Percentiles rank a stretch among this genome's conserved stretches.
Conservation (phyloP, 2,797 vertebrate species). For the Sebastes diploproa region DNA sequence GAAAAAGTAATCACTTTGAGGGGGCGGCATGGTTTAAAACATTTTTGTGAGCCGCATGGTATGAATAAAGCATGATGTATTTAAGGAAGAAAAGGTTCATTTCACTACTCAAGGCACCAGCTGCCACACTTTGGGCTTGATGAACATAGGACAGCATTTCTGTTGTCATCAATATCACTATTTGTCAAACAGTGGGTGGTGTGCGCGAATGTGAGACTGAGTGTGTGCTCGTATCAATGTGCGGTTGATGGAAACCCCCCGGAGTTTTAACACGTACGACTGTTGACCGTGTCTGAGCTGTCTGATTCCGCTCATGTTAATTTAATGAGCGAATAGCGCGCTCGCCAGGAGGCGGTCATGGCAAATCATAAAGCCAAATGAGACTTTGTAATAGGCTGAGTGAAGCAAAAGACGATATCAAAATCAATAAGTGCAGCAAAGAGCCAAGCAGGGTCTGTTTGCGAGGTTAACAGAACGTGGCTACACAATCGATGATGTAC, state of each 20-base stretch:
- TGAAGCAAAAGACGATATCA: slow-evolving; percentile 56
- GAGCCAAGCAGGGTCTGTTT: slow-evolving; percentile 35
- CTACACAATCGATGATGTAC: slow-evolving; percentile 34
- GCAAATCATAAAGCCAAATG: slow-evolving; percentile 61
- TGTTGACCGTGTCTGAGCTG: slow-evolving; percentile 52
- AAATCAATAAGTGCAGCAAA: slow-evolving; percentile 63
- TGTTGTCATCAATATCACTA: slow-evolving; percentile 40
- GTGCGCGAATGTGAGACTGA: slow-evolving; percentile 19
- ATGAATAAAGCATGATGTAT: not conserved
- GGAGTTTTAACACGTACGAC: slow-evolving; percentile 34
- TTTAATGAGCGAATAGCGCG: slow-evolving; percentile 61
- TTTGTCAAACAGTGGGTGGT: slow-evolving; percentile 40
- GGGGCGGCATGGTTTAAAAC: not conserved
- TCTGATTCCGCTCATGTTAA: slow-evolving; percentile 58
- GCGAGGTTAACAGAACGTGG: slow-evolving; percentile 29
- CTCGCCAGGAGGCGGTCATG: slow-evolving; percentile 54
- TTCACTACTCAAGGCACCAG: not conserved
- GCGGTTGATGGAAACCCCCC: slow-evolving; percentile 39
- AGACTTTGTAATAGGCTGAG: slow-evolving; percentile 56
- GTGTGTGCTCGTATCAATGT: not conserved
- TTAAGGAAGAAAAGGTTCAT: not conserved
- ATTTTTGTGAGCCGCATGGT: not conserved
- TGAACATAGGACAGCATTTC: slow-evolving; percentile 30
- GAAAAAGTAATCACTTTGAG: not conserved
- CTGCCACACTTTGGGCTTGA: slow-evolving; percentile 21